These are phyloP conservation scores for Lagocephalus sceleratus DNA, from an alignment of 2,797 vertebrate genomes.

Conservation along the genomic window DNA sequence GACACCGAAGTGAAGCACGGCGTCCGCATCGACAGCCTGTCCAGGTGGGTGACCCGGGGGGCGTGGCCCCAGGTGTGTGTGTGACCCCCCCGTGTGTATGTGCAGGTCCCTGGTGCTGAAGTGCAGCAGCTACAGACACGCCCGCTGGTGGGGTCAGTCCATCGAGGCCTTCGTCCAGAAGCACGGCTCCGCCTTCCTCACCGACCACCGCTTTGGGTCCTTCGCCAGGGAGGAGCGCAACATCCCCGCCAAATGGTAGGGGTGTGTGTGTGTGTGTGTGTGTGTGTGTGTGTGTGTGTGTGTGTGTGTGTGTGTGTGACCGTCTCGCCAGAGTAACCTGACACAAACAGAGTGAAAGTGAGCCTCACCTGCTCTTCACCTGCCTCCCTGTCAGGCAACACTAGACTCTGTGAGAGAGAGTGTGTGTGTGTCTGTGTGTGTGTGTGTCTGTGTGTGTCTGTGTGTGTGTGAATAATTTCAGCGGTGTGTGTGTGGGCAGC, in stretches of 20 bases:
- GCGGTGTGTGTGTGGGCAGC: background rate
- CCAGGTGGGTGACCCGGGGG: conserved; percentile 82
- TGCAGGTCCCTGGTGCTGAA: conserved; percentile 89
- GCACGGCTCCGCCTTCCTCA: conserved; percentile 85
- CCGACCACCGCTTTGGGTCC: conserved; percentile 88
- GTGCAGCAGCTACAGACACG: conserved; percentile 92
- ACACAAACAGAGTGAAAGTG: conserved; percentile 74
- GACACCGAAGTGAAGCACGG: conserved; percentile 92
- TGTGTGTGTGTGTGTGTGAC: conserved; percentile 23
- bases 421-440: background rate
- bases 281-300: conserved; percentile 2
- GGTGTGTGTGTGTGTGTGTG: background rate
- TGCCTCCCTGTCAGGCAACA: conserved; percentile 57
- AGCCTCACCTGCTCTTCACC: conserved; percentile 61
- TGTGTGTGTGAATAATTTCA: background rate
- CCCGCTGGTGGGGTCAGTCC: conserved; percentile 94
- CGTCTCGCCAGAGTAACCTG: conserved; percentile 65
- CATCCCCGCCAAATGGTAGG: conserved; percentile 89
- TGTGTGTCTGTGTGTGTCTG: conserved; percentile 7
- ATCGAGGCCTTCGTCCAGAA: conserved; percentile 87
- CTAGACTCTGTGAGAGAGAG: conserved; percentile 48
- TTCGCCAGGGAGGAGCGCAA: conserved; percentile 84
- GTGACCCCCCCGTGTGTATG: conserved; percentile 12
- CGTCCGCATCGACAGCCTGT: conserved; percentile 89
- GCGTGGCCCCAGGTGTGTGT: too few relatives aligned